Evolutionary conservation across 1,140 invertebrate genomes (phyloP).

Genomic region (Colletes gigas): DNA sequence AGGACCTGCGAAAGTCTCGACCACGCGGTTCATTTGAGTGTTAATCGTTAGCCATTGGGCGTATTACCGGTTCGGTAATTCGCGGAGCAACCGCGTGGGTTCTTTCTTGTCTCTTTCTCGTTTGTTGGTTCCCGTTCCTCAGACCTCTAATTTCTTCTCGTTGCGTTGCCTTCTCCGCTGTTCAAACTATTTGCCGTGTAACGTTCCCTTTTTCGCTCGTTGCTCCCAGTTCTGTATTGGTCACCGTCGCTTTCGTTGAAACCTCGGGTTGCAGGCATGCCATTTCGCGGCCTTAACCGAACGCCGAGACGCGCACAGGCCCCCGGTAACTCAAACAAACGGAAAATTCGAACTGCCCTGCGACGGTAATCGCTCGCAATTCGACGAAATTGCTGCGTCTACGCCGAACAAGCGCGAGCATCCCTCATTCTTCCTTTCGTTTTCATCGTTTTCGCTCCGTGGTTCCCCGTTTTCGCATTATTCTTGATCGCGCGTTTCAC

Average conservation of each 20-base stretch:
- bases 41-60: slow-evolving; percentile 67
- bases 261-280: background rate
- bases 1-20: slow-evolving; percentile 32
- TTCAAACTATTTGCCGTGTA: slow-evolving; percentile 11
- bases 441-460: slow-evolving; percentile 29
- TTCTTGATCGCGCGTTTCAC: slow-evolving; percentile 33
- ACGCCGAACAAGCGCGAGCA: slow-evolving; percentile 33
- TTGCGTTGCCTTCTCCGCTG: background rate
- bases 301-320: background rate
- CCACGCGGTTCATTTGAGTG: slow-evolving; percentile 66
- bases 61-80: slow-evolving; percentile 57
- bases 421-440: slow-evolving; percentile 33
- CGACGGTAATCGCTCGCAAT: slow-evolving; percentile 61
- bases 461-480: slow-evolving; percentile 48
- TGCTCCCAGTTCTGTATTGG: background rate
- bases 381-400: slow-evolving; percentile 59
- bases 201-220: background rate
- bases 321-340: slow-evolving; percentile 66
- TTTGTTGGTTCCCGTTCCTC: background rate
- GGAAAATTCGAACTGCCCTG: slow-evolving; percentile 59
- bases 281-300: slow-evolving; percentile 36
- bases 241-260: slow-evolving; percentile 8
- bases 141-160: slow-evolving; percentile 24
- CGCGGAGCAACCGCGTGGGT: slow-evolving; percentile 21
- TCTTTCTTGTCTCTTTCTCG: background rate